Base-by-base conservation (phyloP, 2,888 invertebrate genomes). In the Ophioninae sp. region DNA sequence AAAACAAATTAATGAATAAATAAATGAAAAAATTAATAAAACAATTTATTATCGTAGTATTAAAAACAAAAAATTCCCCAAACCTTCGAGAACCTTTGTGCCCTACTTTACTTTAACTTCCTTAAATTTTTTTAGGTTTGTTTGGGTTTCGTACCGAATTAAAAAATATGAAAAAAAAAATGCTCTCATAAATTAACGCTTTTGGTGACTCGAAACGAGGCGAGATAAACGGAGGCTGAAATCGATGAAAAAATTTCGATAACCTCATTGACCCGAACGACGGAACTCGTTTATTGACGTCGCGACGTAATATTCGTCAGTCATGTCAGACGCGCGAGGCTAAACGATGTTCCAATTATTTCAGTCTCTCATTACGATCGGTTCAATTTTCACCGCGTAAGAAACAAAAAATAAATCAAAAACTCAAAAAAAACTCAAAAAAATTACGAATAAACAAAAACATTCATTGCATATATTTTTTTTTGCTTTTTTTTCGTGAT, bases 301-400 rank as follows among this genome's bases (percentile, higher is more conserved):
- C 57, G 39, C 57, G 20, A 20, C 20, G n/a, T 7, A 30, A 23
- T 41, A 30, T 41, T 57, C 70, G 20, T 65, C 41, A 30, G 23
- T 57, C 20, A 10, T 57, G 50, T 64, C 44, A n/a, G n/a, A n/a
- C 7, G 30, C 21, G 50, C 61, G 69, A 17, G 56, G 41, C 50
- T 10, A 1, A 69, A 37, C 21, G 39, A 21, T 20, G n/a, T 80
- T 77, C 73, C 23, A 2, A 23, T 30, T 30, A 37, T 64, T 41
- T 17, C 50, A 10, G 64, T 37, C 21, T 2, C 21, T 73, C 44
- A 17, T 74, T 10, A 50, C 62, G 21, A 21, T 83, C 8, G 61
- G 62, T 61, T 72, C 73, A 2, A 50, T 57, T 57, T 77, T 80
- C 1, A 6, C 21, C 72, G 69, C 64, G 80, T 77, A 80, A 83